Percentiles rank a stretch among this genome's conserved stretches.
Evolutionary conservation across 92 coral and sea anemone species (phyloP).

Genomic region (Parazoanthus darwini): DNA sequence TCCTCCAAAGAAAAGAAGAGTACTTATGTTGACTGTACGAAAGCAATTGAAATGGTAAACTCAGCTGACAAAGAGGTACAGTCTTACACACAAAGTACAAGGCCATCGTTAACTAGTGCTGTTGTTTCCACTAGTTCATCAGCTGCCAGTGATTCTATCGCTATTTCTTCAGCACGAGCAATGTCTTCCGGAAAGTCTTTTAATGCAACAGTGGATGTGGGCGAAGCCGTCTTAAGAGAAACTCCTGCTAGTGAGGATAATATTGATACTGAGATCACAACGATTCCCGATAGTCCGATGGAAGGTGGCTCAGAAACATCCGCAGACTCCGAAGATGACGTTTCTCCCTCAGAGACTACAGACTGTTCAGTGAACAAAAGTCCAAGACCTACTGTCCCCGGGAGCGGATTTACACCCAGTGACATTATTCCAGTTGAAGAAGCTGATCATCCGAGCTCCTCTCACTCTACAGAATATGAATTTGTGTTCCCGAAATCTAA

Average conservation of each 20-base stretch:
- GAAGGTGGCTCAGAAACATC: background rate
- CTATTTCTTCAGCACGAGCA: background rate
- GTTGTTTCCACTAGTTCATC: background rate
- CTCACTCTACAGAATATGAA: slow-evolving; percentile 5
- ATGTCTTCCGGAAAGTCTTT: background rate
- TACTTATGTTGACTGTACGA: background rate
- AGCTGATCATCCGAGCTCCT: background rate
- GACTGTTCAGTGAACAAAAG: background rate
- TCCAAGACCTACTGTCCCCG: background rate
- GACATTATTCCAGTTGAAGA: background rate
- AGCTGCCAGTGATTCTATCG: background rate
- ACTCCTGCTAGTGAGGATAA: background rate
- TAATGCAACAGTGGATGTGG: background rate
- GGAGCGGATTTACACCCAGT: background rate
- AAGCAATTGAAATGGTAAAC: background rate
- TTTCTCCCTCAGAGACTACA: background rate
- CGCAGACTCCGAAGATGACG: slow-evolving; percentile 6
- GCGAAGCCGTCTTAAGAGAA: background rate
- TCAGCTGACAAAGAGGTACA: background rate
- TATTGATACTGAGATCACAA: slow-evolving; percentile 12
- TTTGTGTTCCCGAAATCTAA: background rate
- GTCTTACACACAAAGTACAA: background rate
- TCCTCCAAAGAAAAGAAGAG: background rate
- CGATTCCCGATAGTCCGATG: slow-evolving; percentile 39
- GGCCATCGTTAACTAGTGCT: background rate